Evolutionary conservation across 2,888 invertebrate species (phyloP).

Genomic region (Abrostola triplasia): DNA sequence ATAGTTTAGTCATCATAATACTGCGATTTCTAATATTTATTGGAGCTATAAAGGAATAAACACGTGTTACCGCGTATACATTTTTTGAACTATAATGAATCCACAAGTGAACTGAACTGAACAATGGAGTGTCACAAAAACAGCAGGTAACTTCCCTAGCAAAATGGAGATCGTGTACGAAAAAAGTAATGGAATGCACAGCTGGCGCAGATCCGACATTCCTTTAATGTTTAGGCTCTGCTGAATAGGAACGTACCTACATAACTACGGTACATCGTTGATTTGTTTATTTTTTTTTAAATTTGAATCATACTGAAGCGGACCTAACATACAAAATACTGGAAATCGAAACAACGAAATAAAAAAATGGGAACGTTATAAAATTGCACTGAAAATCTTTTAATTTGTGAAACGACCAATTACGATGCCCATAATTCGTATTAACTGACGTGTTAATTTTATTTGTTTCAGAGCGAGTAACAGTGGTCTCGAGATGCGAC

Average conservation of each 20-base stretch:
- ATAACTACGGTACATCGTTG: too few species aligned
- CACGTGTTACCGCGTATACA: slow-evolving; percentile 31
- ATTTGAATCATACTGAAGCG: too few species aligned
- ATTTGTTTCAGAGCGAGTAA: slow-evolving; percentile 81
- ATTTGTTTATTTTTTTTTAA: too few species aligned
- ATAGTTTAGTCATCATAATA: neutral
- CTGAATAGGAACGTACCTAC: slow-evolving; percentile 60
- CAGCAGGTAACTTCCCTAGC: slow-evolving; percentile 77
- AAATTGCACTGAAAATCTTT: too few species aligned
- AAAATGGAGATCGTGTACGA: slow-evolving; percentile 72
- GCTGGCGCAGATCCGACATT: slow-evolving; percentile 85
- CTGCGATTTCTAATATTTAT: neutral
- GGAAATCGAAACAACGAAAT: too few species aligned
- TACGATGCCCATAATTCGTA: neutral
- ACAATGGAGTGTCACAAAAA: slow-evolving; percentile 72
- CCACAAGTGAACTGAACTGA: slow-evolving; percentile 63
- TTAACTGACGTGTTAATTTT: slow-evolving; percentile 8
- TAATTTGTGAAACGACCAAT: too few species aligned
- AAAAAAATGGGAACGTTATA: too few species aligned
- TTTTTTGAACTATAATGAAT: slow-evolving; percentile 51
- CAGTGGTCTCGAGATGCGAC: slow-evolving; percentile 89
- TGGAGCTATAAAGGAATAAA: slow-evolving; percentile 17
- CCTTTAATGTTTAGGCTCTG: slow-evolving; percentile 62
- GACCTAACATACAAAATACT: too few species aligned
- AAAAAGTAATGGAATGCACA: slow-evolving; percentile 83